A percentile compares a stretch with the other conserved stretches of the same genome.
Conservation (phyloP, 2,113 vertebrate genomes). For the Paedocypris sp. region DNA sequence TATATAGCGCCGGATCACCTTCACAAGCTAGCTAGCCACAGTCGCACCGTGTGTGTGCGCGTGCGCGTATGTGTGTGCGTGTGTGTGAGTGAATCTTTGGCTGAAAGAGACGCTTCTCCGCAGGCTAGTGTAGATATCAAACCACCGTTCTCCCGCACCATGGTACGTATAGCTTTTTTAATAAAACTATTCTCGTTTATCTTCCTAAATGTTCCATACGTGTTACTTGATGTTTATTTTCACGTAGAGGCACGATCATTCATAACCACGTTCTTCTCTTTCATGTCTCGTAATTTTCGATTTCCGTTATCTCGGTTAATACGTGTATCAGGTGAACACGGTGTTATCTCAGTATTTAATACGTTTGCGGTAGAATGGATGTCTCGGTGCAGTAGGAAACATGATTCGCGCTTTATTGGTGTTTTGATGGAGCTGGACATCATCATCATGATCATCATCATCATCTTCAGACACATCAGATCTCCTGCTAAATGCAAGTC, state of each 20-base stretch:
- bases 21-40: conserved; percentile 7
- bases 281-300: not conserved
- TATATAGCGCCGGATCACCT: conserved; percentile 31
- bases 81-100: not conserved
- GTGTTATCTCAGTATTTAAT: not conserved
- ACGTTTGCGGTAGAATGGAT: conserved; percentile 1
- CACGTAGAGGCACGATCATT: too few relatives aligned
- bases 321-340: not conserved
- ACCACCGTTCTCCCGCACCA: conserved; percentile 21
- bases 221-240: too few relatives aligned
- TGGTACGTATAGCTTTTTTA: conserved; percentile 31
- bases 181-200: not conserved
- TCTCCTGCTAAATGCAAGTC: too few relatives aligned
- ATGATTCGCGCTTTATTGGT: conserved; percentile 5
- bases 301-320: not conserved
- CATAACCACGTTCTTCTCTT: not conserved
- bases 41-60: too few relatives aligned
- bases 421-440: conserved; percentile 1
- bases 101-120: not conserved
- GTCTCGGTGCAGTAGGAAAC: not conserved
- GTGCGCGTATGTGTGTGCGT: too few relatives aligned
- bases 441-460: not conserved
- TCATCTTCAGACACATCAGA: not conserved
- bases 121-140: conserved; percentile 25
- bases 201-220: too few relatives aligned